These are phyloP conservation scores for Mirza zaza DNA, from an alignment of 2,113 vertebrate species.

Conservation along the genomic window DNA sequence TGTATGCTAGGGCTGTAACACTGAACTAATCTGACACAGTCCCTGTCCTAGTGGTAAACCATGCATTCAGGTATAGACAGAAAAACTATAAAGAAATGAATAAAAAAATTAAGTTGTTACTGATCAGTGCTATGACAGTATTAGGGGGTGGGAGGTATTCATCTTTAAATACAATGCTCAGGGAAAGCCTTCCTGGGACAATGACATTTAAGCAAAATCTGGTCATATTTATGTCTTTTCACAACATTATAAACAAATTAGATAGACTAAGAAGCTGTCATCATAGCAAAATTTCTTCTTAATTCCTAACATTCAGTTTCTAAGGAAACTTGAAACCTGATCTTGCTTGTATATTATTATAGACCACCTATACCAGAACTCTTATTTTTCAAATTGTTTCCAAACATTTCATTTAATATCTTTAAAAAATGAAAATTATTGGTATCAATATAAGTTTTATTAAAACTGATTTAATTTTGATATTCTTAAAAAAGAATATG, in stretches of 20 bases:
- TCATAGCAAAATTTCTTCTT: not conserved
- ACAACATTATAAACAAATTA: not conserved
- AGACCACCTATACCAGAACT: not conserved
- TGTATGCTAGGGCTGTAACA: not conserved
- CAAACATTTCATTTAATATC: not conserved
- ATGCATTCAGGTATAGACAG: not conserved
- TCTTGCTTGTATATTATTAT: not conserved
- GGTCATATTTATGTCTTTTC: not conserved
- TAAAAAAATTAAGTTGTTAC: not conserved
- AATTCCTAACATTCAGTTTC: not conserved
- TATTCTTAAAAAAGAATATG: slow-evolving; percentile 33
- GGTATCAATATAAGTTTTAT: not conserved
- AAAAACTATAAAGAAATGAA: not conserved
- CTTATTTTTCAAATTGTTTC: slow-evolving; percentile 24
- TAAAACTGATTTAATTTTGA: not conserved
- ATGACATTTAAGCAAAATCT: not conserved
- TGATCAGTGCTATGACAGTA: not conserved
- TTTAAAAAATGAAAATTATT: not conserved
- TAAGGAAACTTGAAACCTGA: not conserved
- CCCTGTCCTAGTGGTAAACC: not conserved
- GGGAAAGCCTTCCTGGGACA: not conserved
- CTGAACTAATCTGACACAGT: not conserved
- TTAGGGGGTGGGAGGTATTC: not conserved
- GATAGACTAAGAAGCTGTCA: not conserved
- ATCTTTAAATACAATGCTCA: not conserved